Evolutionary conservation across 1,140 invertebrate genomes (phyloP).

Genomic region (Drosophila setifemur): DNA sequence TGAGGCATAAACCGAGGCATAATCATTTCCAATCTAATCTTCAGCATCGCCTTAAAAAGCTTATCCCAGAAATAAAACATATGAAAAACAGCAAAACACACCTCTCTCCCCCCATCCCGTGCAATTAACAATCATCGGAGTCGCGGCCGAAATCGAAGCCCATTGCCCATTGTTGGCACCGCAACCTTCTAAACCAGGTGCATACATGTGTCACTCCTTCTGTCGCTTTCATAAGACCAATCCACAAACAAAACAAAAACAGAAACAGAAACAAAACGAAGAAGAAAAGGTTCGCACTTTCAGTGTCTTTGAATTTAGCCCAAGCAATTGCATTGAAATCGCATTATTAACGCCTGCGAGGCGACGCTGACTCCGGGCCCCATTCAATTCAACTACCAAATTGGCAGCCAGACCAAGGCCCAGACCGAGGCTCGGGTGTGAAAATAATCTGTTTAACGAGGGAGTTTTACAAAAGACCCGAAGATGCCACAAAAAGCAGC

Average conservation of each 20-base stretch:
- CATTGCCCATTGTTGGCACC: constrained; percentile 42
- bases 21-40: constrained; percentile 27
- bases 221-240: constrained; percentile 66
- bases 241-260: constrained; percentile 24
- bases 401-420: constrained; percentile 51
- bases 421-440: constrained; percentile 49
- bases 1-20: not conserved
- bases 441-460: constrained; percentile 81
- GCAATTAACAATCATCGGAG: constrained; percentile 34
- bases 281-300: constrained; percentile 63
- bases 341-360: constrained; percentile 76
- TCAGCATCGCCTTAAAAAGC: not conserved
- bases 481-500: constrained; percentile 29
- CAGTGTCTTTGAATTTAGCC: constrained; percentile 53
- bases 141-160: constrained; percentile 42
- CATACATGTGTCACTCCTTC: constrained; percentile 80
- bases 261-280: constrained; percentile 9
- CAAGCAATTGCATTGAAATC: constrained; percentile 69
- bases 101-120: not conserved
- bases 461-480: constrained; percentile 78
- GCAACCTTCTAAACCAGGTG: constrained; percentile 70
- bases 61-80: too few relatives aligned
- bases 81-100: too few relatives aligned
- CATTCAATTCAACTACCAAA: constrained; percentile 56
- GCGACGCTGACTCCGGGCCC: not conserved